Evolutionary conservation across 2,888 invertebrate genomes (phyloP), one percentile per base, ranked within the genome.

Genomic region (Pristionchus fissidentatus): DNA sequence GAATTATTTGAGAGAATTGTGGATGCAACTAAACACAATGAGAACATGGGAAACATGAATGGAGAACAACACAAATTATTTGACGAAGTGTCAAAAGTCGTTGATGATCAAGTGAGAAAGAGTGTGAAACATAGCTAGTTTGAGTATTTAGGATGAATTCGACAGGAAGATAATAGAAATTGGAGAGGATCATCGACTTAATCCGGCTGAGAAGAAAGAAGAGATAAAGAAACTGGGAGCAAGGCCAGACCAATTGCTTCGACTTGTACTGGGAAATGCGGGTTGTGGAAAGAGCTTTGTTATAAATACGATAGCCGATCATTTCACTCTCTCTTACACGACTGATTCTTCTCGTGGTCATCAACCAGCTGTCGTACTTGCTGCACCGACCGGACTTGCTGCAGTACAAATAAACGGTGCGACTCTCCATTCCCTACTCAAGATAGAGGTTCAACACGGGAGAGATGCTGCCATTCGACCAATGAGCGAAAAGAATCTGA

Each of bases 371-470:
- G 85, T 84, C 29, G 0, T 87, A 1, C 29, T 87, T 0, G 60
- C 79, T 1, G 87, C 87, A 1, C 86, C 87, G 0, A 87, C 87
- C 5, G 87, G 86, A 10, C 62, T 86, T 3, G 87, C 87, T 10
- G 87, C 86, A 2, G 35, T 86, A 4, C 52, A 83, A 10, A 84
- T 88, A 29, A 22, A 43, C n/a, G 88, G 88, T 8, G 29, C 57
- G n/a, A 88, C 87, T 0, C 43, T 87, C 0, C 88, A 87, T 49
- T 49, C 62, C 7, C 83, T 87, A 29, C 75, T 87, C 29, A n/a
- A 35, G 0, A 83, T 87, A 10, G 49, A 55, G 62, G 85, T 87
- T 26, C 70, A 85, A 29, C 73, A 49, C 38, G 79, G 35, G 4
- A 1, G 41, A 41, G 83, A 46, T 52, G 3, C 19, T 7, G 52